Conservation (phyloP, 1,140 invertebrate species). For the Aphidius ervi region DNA sequence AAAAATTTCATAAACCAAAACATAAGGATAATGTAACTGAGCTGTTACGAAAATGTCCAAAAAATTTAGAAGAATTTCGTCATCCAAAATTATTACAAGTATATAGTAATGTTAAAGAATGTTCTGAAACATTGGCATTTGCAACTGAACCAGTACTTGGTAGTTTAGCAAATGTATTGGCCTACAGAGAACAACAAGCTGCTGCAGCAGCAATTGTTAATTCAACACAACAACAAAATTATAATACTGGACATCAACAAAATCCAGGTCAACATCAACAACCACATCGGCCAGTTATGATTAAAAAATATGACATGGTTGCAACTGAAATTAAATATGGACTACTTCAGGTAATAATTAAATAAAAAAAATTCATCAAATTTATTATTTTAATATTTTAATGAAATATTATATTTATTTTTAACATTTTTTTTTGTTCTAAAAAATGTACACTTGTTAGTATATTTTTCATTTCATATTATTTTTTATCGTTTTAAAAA, state of each 20-base stretch:
- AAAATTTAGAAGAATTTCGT: constrained; percentile 76
- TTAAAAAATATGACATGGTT: constrained; percentile 80
- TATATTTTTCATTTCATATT: too few species aligned
- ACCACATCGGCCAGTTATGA: constrained; percentile 54
- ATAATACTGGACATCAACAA: constrained; percentile 27
- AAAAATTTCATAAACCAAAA: constrained; percentile 92
- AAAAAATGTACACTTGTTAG: too few species aligned
- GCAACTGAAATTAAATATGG: constrained; percentile 93
- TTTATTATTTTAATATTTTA: too few species aligned
- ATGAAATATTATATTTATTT: too few species aligned
- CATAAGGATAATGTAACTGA: constrained; percentile 89
- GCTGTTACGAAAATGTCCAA: constrained; percentile 76
- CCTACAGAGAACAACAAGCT: constrained; percentile 60
- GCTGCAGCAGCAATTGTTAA: constrained; percentile 31
- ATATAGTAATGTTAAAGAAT: constrained; percentile 65
- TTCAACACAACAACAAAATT: constrained; percentile 11
- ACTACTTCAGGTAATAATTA: constrained; percentile 72
- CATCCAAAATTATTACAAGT: constrained; percentile 81
- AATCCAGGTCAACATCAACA: constrained; percentile 29
- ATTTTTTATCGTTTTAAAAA: too few species aligned
- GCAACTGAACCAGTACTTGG: constrained; percentile 84
- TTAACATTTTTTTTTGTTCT: too few species aligned
- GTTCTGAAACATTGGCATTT: constrained; percentile 83
- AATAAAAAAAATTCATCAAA: too few species aligned
- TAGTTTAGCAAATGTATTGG: constrained; percentile 83